A percentile compares a stretch with the other conserved stretches of the same genome.
Conservation (phyloP, 2,888 invertebrate species). For the Epistrophe eligans region DNA sequence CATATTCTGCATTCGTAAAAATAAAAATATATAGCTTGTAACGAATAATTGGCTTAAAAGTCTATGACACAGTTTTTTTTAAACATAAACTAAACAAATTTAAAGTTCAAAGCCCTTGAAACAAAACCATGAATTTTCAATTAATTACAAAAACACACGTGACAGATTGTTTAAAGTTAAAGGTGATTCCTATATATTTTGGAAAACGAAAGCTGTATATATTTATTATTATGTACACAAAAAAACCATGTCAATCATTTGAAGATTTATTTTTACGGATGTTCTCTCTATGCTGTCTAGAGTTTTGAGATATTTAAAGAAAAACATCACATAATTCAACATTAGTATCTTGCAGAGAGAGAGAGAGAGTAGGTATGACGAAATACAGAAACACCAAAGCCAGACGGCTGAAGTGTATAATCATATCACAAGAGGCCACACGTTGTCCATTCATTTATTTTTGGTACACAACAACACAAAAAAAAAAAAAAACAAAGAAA, state of each 20-base stretch:
- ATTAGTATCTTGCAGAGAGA: constrained; percentile 36
- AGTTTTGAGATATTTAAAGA: constrained; percentile 69
- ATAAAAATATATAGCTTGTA: too few relatives aligned
- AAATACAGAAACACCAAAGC: constrained; percentile 25
- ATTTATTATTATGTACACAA: not conserved
- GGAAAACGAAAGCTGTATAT: constrained; percentile 11
- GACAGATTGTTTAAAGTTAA: constrained; percentile 3
- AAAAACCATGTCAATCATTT: constrained; percentile 33
- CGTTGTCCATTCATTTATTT: constrained; percentile 59
- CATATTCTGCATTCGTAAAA: too few relatives aligned
- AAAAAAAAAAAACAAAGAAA: constrained; percentile 20
- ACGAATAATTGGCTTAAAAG: too few relatives aligned
- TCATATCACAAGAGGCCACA: constrained; percentile 14
- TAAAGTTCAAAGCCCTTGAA: constrained; percentile 5
- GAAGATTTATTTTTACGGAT: constrained; percentile 48
- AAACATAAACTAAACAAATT: not conserved
- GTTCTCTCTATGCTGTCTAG: constrained; percentile 31
- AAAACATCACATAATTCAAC: constrained; percentile 45
- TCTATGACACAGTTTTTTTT: not conserved
- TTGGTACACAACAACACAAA: constrained; percentile 33
- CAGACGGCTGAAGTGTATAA: constrained; percentile 9
- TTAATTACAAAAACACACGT: constrained; percentile 12
- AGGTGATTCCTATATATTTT: constrained; percentile 19
- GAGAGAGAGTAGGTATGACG: constrained; percentile 5
- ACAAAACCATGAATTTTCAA: not conserved